These are phyloP conservation scores for Furcifer pardalis DNA, from an alignment of 2,797 vertebrate genomes.

Conservation along the genomic window DNA sequence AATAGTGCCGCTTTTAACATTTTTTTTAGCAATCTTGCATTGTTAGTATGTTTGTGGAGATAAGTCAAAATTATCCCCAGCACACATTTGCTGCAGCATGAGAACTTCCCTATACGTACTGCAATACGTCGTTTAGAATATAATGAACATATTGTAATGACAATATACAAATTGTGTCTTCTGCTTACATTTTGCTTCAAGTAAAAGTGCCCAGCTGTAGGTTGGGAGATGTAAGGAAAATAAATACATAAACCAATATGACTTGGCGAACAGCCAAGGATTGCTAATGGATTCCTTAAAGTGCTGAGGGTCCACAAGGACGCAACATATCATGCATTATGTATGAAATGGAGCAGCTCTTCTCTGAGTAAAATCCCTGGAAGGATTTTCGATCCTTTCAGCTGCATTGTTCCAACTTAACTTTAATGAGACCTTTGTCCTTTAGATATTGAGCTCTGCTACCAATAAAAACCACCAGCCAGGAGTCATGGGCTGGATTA, in stretches of 20 bases:
- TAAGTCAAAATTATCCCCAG: conserved; percentile 17
- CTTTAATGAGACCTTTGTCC: conserved; percentile 30
- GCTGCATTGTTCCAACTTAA: conserved; percentile 1
- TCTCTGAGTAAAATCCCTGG: conserved; percentile 25
- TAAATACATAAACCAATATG: conserved; percentile 2
- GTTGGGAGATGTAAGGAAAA: background rate
- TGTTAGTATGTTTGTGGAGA: conserved; percentile 26
- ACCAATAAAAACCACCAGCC: background rate
- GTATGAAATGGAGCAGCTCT: conserved; percentile 27
- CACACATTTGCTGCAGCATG: background rate
- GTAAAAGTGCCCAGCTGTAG: conserved; percentile 4
- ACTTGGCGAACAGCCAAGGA: background rate
- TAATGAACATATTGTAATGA: background rate
- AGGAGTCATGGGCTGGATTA: conserved; percentile 13
- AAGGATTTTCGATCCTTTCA: conserved; percentile 40
- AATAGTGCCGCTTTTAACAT: conserved; percentile 21
- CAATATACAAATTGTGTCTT: background rate
- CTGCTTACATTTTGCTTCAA: background rate
- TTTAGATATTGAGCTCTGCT: conserved; percentile 25
- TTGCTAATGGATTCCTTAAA: conserved; percentile 32
- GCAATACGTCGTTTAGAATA: background rate
- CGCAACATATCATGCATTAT: conserved; percentile 39
- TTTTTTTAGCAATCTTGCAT: conserved; percentile 22
- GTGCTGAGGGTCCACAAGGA: background rate
- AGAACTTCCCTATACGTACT: background rate